These are phyloP conservation scores for Drosophila asahinai DNA, from an alignment of 1,140 invertebrate species.

Conservation along the genomic window DNA sequence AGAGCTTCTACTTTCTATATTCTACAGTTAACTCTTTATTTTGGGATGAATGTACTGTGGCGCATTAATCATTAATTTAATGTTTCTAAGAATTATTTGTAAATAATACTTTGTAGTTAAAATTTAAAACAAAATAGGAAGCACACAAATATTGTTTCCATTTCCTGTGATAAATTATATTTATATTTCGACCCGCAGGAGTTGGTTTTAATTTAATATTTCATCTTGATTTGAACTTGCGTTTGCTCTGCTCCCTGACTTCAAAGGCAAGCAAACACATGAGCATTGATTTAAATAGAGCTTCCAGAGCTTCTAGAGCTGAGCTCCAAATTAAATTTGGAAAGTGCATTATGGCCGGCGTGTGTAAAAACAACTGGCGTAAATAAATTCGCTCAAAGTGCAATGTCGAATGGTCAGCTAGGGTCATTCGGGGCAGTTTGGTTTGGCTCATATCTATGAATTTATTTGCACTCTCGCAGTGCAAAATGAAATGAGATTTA, in stretches of 20 bases:
- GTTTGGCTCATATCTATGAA: slow-evolving; percentile 36
- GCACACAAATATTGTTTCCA: no score
- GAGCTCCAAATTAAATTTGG: slow-evolving; percentile 33
- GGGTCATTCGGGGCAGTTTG: slow-evolving; percentile 21
- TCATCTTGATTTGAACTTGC: background rate
- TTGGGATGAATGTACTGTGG: no score
- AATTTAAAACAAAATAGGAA: no score
- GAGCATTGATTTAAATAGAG: slow-evolving; percentile 2
- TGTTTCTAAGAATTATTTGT: no score
- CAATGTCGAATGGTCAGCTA: slow-evolving; percentile 10
- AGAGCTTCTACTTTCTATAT: no score
- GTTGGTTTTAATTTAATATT: background rate
- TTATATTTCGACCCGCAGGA: background rate
- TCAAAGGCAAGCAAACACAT: slow-evolving; percentile 15
- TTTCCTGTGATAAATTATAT: no score
- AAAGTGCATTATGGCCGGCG: background rate
- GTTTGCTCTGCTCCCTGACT: background rate
- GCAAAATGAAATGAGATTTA: slow-evolving; percentile 41
- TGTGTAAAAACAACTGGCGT: slow-evolving; percentile 12
- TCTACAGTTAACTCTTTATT: no score
- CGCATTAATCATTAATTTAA: no score
- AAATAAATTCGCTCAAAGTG: slow-evolving; percentile 31
- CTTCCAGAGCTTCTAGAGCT: background rate
- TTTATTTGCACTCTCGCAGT: slow-evolving; percentile 43
- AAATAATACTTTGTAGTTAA: no score